These are phyloP conservation scores for Carcharodon carcharias DNA, from an alignment of 2,797 vertebrate genomes.

Conservation along the genomic window DNA sequence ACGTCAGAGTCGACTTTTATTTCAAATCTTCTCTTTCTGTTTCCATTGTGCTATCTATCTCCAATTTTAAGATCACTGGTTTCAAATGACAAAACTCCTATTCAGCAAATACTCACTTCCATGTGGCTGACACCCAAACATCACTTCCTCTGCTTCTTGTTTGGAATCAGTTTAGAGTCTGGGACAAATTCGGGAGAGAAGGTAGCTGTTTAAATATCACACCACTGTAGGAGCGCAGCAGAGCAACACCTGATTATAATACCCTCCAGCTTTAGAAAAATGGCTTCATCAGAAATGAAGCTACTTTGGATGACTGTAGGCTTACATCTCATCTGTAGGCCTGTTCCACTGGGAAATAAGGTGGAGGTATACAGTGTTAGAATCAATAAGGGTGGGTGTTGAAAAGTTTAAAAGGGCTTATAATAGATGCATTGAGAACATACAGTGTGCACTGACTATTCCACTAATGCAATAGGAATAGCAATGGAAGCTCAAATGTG, in stretches of 20 bases:
- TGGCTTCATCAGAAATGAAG: neutral
- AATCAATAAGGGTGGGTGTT: neutral
- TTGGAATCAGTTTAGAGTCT: neutral
- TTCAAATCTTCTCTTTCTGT: neutral
- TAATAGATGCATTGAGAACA: neutral
- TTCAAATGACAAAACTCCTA: neutral
- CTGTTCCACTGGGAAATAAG: neutral
- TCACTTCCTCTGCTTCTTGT: neutral
- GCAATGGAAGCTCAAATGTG: neutral
- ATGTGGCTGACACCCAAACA: neutral
- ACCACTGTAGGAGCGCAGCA: neutral
- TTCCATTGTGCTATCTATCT: neutral
- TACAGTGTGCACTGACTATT: neutral
- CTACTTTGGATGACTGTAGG: neutral
- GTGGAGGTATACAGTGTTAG: neutral
- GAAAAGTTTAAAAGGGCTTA: neutral
- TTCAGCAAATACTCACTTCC: neutral
- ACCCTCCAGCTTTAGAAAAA: neutral
- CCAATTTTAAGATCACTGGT: neutral
- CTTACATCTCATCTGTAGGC: neutral
- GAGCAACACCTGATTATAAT: neutral
- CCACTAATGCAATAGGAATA: neutral
- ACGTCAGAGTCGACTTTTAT: neutral
- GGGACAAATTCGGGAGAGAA: neutral
- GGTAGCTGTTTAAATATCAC: neutral